Evolutionary conservation across 2,888 invertebrate species (phyloP).

Genomic region (Auanema freiburgensis): DNA sequence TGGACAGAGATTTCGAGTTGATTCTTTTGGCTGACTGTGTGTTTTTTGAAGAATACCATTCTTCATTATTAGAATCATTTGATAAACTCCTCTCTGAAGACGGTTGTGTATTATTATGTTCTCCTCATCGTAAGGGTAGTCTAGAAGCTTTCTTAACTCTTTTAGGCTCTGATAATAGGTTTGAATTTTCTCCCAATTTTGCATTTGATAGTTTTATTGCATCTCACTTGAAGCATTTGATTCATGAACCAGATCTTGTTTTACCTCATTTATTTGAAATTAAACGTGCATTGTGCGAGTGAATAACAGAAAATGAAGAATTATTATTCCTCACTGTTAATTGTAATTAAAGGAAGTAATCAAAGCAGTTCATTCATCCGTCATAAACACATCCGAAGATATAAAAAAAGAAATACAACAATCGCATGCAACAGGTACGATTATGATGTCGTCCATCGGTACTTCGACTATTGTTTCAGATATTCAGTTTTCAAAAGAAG

Average conservation of each 20-base stretch:
- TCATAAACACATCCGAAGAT: constrained; percentile 34
- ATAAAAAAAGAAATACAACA: constrained; percentile 12
- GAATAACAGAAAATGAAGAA: background rate
- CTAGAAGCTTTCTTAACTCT: constrained; percentile 29
- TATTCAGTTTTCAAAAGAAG: constrained; percentile 25
- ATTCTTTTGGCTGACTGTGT: constrained; percentile 48
- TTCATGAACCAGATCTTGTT: no score
- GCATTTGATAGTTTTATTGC: constrained; percentile 2
- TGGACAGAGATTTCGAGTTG: constrained; percentile 25
- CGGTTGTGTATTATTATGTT: constrained; percentile 26
- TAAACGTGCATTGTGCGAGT: no score
- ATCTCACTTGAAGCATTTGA: background rate
- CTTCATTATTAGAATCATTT: constrained; percentile 23
- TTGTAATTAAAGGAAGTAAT: constrained; percentile 29
- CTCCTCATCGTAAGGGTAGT: constrained; percentile 38
- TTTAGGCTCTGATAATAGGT: constrained; percentile 18
- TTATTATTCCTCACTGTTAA: background rate
- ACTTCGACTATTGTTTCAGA: background rate
- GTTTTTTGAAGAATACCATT: constrained; percentile 36
- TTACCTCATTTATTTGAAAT: no score
- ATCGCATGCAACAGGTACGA: constrained; percentile 1
- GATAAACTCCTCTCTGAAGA: constrained; percentile 3
- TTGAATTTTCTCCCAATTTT: background rate
- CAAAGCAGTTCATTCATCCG: constrained; percentile 28
- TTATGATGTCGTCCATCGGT: background rate